These are phyloP conservation scores for Bos indicus DNA, from an alignment of 2,113 vertebrate genomes.

Conservation along the genomic window DNA sequence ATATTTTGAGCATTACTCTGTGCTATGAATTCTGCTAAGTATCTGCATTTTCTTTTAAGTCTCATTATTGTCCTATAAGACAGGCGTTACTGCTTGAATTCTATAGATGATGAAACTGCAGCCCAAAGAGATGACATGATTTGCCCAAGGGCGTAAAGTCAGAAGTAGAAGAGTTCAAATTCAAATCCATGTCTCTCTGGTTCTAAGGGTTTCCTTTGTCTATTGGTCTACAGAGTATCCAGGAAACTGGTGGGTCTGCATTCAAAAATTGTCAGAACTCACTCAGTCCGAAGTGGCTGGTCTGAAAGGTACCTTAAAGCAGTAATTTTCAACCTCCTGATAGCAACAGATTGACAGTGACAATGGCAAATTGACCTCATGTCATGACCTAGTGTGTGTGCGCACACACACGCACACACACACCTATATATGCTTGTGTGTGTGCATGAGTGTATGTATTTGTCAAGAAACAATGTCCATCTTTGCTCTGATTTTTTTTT, in stretches of 20 bases:
- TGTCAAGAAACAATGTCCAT: not conserved
- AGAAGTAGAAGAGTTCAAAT: not conserved
- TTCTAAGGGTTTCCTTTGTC: not conserved
- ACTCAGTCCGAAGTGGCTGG: not conserved
- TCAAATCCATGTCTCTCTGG: not conserved
- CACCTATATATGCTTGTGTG: not conserved
- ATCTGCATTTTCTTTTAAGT: conserved; percentile 24
- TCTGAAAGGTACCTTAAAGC: not conserved
- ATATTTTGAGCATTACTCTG: conserved; percentile 40
- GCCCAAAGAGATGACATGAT: not conserved
- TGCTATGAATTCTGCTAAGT: conserved; percentile 5
- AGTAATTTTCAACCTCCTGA: not conserved
- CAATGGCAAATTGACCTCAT: not conserved
- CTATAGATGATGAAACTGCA: conserved; percentile 35
- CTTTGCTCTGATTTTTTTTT: not conserved
- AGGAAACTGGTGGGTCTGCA: not conserved
- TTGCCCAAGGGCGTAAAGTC: not conserved
- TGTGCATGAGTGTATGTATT: not conserved
- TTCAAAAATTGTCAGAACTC: not conserved
- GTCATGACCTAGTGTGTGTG: not conserved
- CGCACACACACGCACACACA: not conserved
- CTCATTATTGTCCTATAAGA: not conserved
- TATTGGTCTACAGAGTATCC: not conserved
- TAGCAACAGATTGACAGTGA: not conserved
- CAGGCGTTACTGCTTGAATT: conserved; percentile 38